Evolutionary conservation across 2,797 vertebrate species (phyloP), one percentile per base, ranked within the genome.

Genomic region (Amblyraja radiata): DNA sequence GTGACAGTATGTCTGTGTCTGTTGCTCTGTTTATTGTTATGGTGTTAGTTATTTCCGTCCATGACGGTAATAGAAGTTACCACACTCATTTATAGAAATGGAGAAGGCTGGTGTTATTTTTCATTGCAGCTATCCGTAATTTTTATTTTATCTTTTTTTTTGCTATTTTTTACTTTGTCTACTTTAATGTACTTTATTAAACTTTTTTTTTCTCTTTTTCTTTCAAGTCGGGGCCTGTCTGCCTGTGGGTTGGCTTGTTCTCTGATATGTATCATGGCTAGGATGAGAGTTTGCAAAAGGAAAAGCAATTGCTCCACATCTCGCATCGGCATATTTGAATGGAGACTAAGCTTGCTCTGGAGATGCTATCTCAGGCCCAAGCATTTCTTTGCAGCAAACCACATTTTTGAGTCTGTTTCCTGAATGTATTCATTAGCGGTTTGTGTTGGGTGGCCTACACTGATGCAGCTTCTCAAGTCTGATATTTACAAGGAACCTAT

Each of bases 1-100:
- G 95, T 96, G 95, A 95, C 94, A 95, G 93, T 4, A 39, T 94
- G 94, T 96, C 96, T 96, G 95, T 93, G 94, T 94, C 95, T 93
- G 78, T 94, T 95, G 94, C 94, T 93, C 93, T 94, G 93, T 94
- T 94, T 61, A 95, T 95, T 95, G 93, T 95, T 95, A 93, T 93
- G 86, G 10, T 93, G 93, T 93, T 84, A 68, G 54, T 14, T 93
- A 92, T 92, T 92, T 76, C 73, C 73, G 71, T 58, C 39, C 28
- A n/a, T 76, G 73, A 92, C 90, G 73, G n/a, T 92, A 54, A 92
- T 74, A 58, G 71, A 92, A 76, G 36, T 92, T 54, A 18, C 39
- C 68, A 54, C 23, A 76, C 46, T 46, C 5, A 74, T 76, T 92
- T 74, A 76, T 92, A 54, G 68, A 92, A 92, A 76, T 58, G 10